phyloP scores from a whole-genome alignment of 2,888 invertebrate species.

The Bugula neritina region DNA sequence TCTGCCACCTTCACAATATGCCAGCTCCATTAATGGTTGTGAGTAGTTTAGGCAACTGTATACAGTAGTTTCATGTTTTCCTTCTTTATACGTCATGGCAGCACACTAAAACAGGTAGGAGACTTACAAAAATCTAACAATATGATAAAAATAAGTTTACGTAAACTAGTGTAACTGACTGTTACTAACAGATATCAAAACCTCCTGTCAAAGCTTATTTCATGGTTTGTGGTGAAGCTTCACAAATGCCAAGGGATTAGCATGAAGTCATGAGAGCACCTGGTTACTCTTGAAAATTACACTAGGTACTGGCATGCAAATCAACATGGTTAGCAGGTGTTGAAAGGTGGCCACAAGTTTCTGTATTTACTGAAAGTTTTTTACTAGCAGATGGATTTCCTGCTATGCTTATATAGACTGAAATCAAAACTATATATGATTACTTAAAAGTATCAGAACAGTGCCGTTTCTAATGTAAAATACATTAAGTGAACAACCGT shows the following conservation, averaged over 20 bases:
- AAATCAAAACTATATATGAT: too few relatives aligned
- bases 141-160: too few relatives aligned
- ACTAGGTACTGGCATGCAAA: not conserved
- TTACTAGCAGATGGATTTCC: too few relatives aligned
- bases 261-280: not conserved
- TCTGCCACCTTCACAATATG: slow-evolving; percentile 18
- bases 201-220: too few relatives aligned
- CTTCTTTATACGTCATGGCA: slow-evolving; percentile 10
- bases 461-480: too few relatives aligned
- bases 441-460: too few relatives aligned
- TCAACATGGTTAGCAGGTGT: not conserved
- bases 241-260: not conserved
- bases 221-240: too few relatives aligned
- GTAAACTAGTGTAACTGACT: too few relatives aligned
- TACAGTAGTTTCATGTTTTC: not conserved
- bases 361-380: not conserved
- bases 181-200: too few relatives aligned
- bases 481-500: too few relatives aligned
- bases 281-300: not conserved
- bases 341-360: not conserved
- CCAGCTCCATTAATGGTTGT: not conserved
- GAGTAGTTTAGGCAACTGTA: slow-evolving; percentile 21
- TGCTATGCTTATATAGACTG: not conserved
- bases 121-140: too few relatives aligned
- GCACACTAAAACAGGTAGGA: slow-evolving; percentile 8